Evolutionary conservation across 2,888 invertebrate genomes (phyloP).

Genomic region (Leptinotarsa haldemani): DNA sequence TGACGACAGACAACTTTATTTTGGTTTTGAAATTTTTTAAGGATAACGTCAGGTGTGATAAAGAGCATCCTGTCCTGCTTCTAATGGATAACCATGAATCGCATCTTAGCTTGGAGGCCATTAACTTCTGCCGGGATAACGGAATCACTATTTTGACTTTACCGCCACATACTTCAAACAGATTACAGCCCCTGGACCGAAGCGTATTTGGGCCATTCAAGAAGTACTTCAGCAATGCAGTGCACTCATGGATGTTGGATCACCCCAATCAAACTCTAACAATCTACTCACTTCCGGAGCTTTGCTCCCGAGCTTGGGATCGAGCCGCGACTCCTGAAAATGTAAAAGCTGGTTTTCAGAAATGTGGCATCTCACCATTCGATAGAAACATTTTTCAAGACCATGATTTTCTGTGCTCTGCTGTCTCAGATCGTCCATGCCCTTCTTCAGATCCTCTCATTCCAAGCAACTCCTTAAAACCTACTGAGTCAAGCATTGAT

Average conservation of each 20-base stretch:
- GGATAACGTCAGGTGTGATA: conserved; percentile 39
- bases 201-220: conserved; percentile 31
- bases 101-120: conserved; percentile 24
- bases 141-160: conserved; percentile 11
- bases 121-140: conserved; percentile 27
- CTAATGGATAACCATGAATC: conserved; percentile 48
- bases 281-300: conserved; percentile 18
- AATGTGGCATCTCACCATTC: conserved; percentile 22
- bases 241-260: conserved; percentile 29
- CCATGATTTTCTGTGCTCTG: conserved; percentile 14
- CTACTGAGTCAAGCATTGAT: conserved; percentile 18
- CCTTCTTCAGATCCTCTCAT: neutral
- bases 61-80: conserved; percentile 33
- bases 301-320: conserved; percentile 8
- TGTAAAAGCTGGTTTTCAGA: conserved; percentile 16
- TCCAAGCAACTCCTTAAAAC: conserved; percentile 16
- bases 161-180: conserved; percentile 28
- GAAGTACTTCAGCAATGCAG: conserved; percentile 29
- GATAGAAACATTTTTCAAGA: conserved; percentile 25
- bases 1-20: conserved; percentile 48
- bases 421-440: too few relatives aligned
- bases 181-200: conserved; percentile 32
- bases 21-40: conserved; percentile 48
- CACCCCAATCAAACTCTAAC: conserved; percentile 31
- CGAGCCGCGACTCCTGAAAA: conserved; percentile 20